A percentile compares a stretch with the other conserved stretches of the same genome.
Evolutionary conservation across 2,113 vertebrate genomes (phyloP).

Genomic region (Thomomys bottae): DNA sequence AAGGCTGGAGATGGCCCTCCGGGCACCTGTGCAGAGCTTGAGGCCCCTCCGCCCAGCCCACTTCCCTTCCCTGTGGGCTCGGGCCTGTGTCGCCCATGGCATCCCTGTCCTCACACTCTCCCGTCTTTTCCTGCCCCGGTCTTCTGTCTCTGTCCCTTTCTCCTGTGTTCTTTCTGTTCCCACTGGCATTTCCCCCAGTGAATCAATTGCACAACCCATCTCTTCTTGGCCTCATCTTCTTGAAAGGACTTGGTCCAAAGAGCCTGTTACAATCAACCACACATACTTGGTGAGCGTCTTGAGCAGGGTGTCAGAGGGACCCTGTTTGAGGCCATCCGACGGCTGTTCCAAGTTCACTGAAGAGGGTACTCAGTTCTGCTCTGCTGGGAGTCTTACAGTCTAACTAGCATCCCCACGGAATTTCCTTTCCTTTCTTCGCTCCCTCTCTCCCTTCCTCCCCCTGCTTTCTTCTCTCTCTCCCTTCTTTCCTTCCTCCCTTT

Average conservation of each 20-base stretch:
- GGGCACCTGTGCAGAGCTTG: not conserved
- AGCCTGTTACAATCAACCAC: not conserved
- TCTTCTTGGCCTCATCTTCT: not conserved
- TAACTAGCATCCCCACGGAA: fast-evolving
- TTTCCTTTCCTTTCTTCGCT: no score
- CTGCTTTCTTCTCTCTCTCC: no score
- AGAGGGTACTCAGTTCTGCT: fast-evolving
- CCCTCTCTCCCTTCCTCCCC: no score
- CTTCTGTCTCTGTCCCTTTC: not conserved
- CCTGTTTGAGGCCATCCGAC: not conserved
- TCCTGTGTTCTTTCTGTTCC: no score
- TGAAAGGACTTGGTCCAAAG: not conserved
- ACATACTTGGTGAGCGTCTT: not conserved
- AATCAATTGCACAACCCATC: fast-evolving
- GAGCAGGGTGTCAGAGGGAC: fast-evolving
- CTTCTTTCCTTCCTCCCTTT: no score
- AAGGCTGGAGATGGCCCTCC: not conserved
- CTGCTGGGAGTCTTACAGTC: fast-evolving
- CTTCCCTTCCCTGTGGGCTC: no score
- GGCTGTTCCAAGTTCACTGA: not conserved
- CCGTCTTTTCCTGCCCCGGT: no score
- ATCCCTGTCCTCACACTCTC: no score
- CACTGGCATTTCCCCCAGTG: not conserved
- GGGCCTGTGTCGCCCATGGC: no score
- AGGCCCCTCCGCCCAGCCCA: no score